phyloP scores from a whole-genome alignment of 2,113 vertebrate genomes.

The Scortum barcoo region DNA sequence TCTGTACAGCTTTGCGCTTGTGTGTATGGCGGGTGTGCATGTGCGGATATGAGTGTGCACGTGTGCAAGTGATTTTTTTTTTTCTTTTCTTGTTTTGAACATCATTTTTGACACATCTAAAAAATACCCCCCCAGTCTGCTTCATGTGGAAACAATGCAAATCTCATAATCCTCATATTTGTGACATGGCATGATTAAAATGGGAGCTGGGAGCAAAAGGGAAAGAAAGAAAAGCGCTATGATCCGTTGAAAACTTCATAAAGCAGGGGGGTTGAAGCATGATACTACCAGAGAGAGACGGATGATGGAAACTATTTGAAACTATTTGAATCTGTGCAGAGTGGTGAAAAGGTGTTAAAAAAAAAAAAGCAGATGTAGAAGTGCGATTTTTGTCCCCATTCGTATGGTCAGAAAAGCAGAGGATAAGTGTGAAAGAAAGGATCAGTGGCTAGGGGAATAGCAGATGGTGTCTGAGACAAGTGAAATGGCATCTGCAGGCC shows the following conservation, averaged over 20 bases:
- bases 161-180: constrained; percentile 80
- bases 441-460: neutral
- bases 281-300: neutral
- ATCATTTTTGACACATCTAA: constrained; percentile 53
- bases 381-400: neutral
- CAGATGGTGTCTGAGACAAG: constrained; percentile 18
- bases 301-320: constrained; percentile 28
- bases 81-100: constrained; percentile 35
- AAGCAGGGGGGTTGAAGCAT: neutral
- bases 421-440: neutral
- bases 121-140: constrained; percentile 41
- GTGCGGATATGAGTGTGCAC: neutral
- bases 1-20: constrained; percentile 18
- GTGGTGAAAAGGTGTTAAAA: neutral
- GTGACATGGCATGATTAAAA: constrained; percentile 74
- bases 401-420: neutral
- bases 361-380: neutral
- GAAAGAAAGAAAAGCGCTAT: constrained; percentile 19
- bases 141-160: constrained; percentile 75
- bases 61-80: constrained; percentile 13
- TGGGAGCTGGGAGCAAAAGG: constrained; percentile 30
- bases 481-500: constrained; percentile 29
- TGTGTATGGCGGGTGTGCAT: constrained; percentile 12
- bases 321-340: constrained; percentile 9
- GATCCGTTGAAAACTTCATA: constrained; percentile 21